Conservation (phyloP, 2,113 vertebrate genomes). For the Otus sunia region DNA sequence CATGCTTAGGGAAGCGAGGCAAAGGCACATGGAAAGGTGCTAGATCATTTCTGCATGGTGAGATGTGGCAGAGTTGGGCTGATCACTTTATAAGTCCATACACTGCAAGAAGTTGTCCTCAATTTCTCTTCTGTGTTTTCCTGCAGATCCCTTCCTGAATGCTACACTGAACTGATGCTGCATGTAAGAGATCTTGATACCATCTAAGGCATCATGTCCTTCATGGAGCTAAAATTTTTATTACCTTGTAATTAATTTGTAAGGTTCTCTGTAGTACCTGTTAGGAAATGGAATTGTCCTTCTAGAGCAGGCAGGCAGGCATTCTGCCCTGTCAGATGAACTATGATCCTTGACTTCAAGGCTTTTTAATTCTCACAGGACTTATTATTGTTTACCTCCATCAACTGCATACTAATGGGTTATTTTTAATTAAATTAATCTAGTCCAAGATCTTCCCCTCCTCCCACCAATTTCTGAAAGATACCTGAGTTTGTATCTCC, state of each 20-base stretch:
- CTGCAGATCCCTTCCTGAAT: neutral
- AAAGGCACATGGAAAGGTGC: neutral
- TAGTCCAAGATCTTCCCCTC: neutral
- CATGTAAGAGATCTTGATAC: neutral
- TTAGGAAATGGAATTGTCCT: neutral
- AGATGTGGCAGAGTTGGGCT: neutral
- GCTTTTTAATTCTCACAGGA: neutral
- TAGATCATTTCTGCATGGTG: neutral
- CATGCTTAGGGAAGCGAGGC: rapidly evolving
- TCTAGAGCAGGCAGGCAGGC: neutral
- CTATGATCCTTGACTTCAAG: neutral
- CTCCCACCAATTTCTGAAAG: neutral
- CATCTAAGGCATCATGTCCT: neutral
- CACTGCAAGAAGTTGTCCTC: neutral
- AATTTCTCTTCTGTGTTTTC: neutral
- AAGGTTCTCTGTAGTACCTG: neutral
- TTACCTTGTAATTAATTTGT: neutral
- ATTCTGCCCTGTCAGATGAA: neutral
- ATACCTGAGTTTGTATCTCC: neutral
- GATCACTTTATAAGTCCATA: neutral
- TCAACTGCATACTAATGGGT: neutral
- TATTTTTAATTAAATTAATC: slow-evolving; percentile 21
- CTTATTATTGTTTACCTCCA: neutral
- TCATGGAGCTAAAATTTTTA: neutral
- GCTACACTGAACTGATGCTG: neutral